A percentile compares a stretch with the other conserved stretches of the same genome.
Conservation (phyloP, 2,113 vertebrate species). For the Okapia johnstoni region DNA sequence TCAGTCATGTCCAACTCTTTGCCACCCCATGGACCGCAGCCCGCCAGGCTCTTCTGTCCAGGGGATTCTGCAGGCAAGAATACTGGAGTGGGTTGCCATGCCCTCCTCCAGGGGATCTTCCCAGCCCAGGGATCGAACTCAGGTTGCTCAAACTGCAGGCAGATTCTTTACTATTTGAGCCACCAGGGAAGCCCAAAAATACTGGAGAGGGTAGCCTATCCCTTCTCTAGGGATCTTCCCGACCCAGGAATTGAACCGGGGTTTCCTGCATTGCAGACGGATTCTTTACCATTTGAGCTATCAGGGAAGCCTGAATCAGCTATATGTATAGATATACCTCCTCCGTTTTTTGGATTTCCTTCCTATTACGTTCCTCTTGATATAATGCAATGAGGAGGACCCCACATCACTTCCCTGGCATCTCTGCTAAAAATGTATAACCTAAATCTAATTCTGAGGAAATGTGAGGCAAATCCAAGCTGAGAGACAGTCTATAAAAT, state of each 20-base stretch:
- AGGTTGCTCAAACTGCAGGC: background rate
- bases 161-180: background rate
- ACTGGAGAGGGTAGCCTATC: background rate
- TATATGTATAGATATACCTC: background rate
- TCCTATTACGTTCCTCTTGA: background rate
- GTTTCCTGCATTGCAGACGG: background rate
- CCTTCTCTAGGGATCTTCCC: background rate
- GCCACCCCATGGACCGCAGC: background rate
- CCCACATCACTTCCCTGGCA: background rate
- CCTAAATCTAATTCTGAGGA: background rate
- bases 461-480: background rate
- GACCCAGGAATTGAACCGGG: background rate
- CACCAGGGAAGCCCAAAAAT: background rate
- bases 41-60: background rate
- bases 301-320: background rate
- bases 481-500: background rate
- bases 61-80: background rate
- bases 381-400: background rate
- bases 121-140: background rate
- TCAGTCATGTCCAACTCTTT: background rate
- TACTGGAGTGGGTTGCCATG: background rate
- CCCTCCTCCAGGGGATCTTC: background rate
- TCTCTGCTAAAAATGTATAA: background rate
- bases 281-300: background rate
- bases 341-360: background rate